Evolutionary conservation across 2,797 vertebrate genomes (phyloP), one percentile per base, ranked within the genome.

Genomic region (Percopsis omiscomaycus): DNA sequence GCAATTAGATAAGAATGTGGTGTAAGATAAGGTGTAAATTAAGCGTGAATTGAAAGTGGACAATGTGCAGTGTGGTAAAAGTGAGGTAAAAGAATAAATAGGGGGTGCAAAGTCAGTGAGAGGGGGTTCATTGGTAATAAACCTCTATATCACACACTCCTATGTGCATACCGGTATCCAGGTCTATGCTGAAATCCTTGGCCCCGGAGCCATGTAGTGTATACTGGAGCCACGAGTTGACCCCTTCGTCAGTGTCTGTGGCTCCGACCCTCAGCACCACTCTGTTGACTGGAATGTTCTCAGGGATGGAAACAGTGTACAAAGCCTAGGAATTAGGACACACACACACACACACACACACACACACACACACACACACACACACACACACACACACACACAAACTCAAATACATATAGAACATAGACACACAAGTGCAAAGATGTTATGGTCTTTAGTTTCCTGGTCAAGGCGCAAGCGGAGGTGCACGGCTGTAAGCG

Each of bases 131-230:
- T 22, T 22, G 22, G 22, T 22, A 22, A 22, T 22, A 22, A 22
- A 22, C 22, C 22, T 22, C 22, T 37, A 6, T 28, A 32, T 9
- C 47, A 51, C 46, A 27, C 3, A 65, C 28, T 16, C 4, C 14
- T 3, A 47, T 28, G 3, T 51, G 3, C 88, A 83, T 92, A 98
- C 96, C 97, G 2, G 90, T 96, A 83, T 96, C 94, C 15, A 92
- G 86, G 85, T 98, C 93, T 69, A 98, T 92, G 71, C 87, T 93
- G 87, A 98, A 99, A 81, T 96, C 94, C 73, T 91, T 93, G 49
- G 94, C 93, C 55, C 95, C 94, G 16, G 89, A 71, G 51, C 97
- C 97, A 15, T 94, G 93, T 42, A 99, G 88, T 3, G 95, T 94
- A 79, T 96, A 99, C 70, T 90, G 93, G 80, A 99, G 92, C 84